Conservation (phyloP, 2,113 vertebrate genomes). For the Gambusia holbrooki region DNA sequence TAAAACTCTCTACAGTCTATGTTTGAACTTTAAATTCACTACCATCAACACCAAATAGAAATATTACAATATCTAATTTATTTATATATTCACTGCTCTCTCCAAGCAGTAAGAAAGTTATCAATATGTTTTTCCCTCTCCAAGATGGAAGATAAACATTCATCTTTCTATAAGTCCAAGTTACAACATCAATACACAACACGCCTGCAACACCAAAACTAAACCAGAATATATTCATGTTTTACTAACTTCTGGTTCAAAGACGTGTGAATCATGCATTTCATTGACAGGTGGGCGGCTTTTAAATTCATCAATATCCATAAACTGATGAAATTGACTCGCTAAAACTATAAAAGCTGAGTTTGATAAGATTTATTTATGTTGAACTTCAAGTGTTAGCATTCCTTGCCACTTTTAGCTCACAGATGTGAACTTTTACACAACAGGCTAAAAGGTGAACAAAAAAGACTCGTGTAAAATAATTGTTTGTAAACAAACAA, state of each 20-base stretch:
- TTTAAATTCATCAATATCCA: neutral
- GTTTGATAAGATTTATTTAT: neutral
- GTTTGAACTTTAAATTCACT: slow-evolving; percentile 1
- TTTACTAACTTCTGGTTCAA: neutral
- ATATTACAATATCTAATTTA: neutral
- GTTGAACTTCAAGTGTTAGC: neutral
- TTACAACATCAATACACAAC: slow-evolving; percentile 19
- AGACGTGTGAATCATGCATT: slow-evolving; percentile 6
- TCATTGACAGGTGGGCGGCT: slow-evolving; percentile 20
- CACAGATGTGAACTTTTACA: neutral
- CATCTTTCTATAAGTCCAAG: slow-evolving; percentile 5
- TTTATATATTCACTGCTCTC: slow-evolving; percentile 17
- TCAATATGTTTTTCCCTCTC: slow-evolving; percentile 1
- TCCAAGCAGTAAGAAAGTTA: slow-evolving; percentile 1
- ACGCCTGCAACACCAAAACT: neutral
- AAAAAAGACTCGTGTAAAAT: too few relatives aligned
- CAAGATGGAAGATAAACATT: slow-evolving; percentile 7
- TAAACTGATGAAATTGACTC: neutral
- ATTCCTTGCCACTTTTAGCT: neutral
- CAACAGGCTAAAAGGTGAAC: neutral
- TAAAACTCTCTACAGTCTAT: neutral
- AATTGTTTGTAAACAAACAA: neutral
- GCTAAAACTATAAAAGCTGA: neutral
- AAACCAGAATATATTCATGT: neutral
- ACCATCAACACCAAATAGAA: neutral